Conservation (phyloP, 2,113 vertebrate species). For the Chitala chitala region DNA sequence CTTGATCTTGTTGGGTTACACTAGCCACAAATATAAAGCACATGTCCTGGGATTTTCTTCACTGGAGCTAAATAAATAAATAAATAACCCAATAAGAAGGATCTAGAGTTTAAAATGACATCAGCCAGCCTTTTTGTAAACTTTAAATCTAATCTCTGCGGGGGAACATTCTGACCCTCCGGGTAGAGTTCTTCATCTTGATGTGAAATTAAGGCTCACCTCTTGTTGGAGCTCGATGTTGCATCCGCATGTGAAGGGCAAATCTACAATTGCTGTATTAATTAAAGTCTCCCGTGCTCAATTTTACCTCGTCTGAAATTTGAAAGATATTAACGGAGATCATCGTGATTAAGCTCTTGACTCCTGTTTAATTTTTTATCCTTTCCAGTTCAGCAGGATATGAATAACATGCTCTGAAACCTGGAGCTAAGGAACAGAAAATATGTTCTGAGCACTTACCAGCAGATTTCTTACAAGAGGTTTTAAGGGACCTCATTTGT, state of each 20-base stretch:
- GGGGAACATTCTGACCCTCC: slow-evolving; percentile 7
- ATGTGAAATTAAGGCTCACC: slow-evolving; percentile 23
- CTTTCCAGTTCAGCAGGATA: slow-evolving; percentile 16
- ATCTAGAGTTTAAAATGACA: not conserved
- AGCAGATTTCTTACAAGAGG: slow-evolving; percentile 7
- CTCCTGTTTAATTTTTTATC: slow-evolving; percentile 23
- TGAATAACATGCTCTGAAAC: slow-evolving; percentile 13
- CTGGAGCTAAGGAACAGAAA: not conserved
- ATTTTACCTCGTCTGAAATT: slow-evolving; percentile 20
- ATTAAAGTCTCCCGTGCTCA: slow-evolving; percentile 20
- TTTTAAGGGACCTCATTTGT: not conserved
- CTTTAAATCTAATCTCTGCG: slow-evolving; percentile 5
- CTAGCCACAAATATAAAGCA: not conserved
- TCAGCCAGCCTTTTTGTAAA: slow-evolving; percentile 3
- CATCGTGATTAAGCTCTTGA: slow-evolving; percentile 24
- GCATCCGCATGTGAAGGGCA: not conserved
- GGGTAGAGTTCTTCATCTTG: not conserved
- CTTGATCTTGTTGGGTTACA: not conserved
- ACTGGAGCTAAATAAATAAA: not conserved
- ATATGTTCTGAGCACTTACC: not conserved
- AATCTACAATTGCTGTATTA: slow-evolving; percentile 19
- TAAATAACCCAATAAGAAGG: not conserved
- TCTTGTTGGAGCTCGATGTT: not conserved
- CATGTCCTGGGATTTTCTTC: not conserved
- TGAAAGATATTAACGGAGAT: slow-evolving; percentile 23